These are phyloP conservation scores for Orycteropus afer DNA, from an alignment of 2,113 vertebrate species.

Conservation along the genomic window DNA sequence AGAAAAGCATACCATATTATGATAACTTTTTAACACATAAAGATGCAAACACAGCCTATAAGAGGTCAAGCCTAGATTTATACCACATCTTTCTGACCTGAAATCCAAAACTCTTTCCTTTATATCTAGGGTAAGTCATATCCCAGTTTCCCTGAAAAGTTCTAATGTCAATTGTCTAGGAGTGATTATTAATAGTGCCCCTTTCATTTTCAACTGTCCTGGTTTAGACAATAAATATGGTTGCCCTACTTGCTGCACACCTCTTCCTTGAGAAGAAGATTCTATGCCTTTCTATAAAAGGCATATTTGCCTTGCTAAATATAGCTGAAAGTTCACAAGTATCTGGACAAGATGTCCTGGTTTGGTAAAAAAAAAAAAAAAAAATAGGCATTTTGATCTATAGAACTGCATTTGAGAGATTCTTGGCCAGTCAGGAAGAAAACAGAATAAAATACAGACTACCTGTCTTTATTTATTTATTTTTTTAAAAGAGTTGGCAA, in stretches of 20 bases:
- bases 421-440: neutral
- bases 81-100: neutral
- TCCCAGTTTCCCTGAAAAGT: neutral
- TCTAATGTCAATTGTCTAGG: neutral
- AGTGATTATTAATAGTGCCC: neutral
- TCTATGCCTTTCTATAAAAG: neutral
- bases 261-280: neutral
- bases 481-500: constrained; percentile 9
- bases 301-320: neutral
- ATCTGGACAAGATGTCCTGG: neutral
- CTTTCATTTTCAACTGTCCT: neutral
- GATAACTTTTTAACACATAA: neutral
- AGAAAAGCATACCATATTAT: neutral
- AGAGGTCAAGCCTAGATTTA: rapidly evolving
- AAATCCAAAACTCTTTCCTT: neutral
- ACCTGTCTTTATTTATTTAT: neutral
- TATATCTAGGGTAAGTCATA: neutral
- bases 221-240: neutral
- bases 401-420: neutral
- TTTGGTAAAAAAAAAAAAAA: neutral
- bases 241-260: neutral
- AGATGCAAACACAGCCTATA: neutral
- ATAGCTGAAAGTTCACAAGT: neutral
- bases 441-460: neutral
- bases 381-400: neutral